Evolutionary conservation across 2,113 vertebrate genomes (phyloP).

Genomic region (Nothobranchius kuhntae): DNA sequence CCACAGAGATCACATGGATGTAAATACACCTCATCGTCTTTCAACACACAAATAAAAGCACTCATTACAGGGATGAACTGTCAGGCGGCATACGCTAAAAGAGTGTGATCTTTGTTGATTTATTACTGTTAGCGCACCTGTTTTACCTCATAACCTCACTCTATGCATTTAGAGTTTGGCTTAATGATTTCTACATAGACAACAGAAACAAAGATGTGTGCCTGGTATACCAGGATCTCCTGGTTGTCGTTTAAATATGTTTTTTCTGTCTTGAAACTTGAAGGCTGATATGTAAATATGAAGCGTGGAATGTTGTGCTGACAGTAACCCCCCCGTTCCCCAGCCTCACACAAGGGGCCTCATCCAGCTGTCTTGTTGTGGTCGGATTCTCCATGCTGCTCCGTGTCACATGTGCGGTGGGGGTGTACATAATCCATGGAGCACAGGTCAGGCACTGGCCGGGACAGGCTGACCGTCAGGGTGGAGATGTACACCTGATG

Average conservation of each 20-base stretch:
- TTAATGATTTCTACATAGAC: constrained; percentile 35
- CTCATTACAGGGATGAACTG: constrained; percentile 22
- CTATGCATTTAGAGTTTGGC: constrained; percentile 31
- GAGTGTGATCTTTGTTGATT: constrained; percentile 29
- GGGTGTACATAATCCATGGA: constrained; percentile 4
- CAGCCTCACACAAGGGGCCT: constrained; percentile 36
- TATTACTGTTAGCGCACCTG: constrained; percentile 19
- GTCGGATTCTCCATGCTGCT: constrained; percentile 70
- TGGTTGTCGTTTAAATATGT: constrained; percentile 7
- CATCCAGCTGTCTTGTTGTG: constrained; percentile 76
- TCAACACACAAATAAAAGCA: constrained; percentile 22
- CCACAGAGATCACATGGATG: constrained; percentile 54
- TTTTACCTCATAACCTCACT: constrained; percentile 18
- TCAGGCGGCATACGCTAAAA: constrained; percentile 1
- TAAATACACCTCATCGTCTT: constrained; percentile 56
- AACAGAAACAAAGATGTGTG: constrained; percentile 41
- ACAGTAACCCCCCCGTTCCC: constrained; percentile 36
- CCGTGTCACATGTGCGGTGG: constrained; percentile 44
- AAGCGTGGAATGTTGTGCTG: constrained; percentile 63
- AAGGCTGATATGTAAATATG: constrained; percentile 34
- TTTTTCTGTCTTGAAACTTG: constrained; percentile 22
- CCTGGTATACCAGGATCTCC: constrained; percentile 49
- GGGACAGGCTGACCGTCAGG: constrained; percentile 38
- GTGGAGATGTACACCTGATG: constrained; percentile 46
- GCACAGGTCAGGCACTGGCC: neutral